phyloP scores from a whole-genome alignment of 2,113 vertebrate genomes.

The Phycodurus eques region DNA sequence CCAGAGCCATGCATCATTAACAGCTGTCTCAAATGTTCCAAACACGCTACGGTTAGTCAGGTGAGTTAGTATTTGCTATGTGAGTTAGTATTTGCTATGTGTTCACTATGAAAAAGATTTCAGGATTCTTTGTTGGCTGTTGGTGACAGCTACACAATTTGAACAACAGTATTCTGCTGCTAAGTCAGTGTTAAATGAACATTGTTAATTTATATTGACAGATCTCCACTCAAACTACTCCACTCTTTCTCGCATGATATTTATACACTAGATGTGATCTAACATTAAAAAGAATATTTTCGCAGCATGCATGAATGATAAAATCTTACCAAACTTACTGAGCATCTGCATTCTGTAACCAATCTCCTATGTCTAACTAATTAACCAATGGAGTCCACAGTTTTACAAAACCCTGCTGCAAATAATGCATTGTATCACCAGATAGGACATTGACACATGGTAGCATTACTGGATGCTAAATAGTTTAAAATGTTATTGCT shows the following conservation, averaged over 20 bases:
- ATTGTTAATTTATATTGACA: background rate
- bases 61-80: background rate
- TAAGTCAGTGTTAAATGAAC: background rate
- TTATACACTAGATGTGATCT: background rate
- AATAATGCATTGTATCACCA: background rate
- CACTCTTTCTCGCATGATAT: background rate
- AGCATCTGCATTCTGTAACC: background rate
- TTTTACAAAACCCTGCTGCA: background rate
- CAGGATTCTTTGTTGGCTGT: background rate
- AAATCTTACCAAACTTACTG: background rate
- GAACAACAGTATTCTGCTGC: background rate
- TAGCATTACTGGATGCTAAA: conserved; percentile 23
- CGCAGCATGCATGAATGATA: background rate
- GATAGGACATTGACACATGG: background rate
- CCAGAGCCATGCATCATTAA: background rate
- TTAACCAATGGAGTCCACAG: background rate
- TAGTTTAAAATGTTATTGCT: conserved; percentile 26
- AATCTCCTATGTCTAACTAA: background rate
- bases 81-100: background rate
- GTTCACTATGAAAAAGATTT: background rate
- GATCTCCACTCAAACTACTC: background rate
- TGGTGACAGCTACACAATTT: background rate
- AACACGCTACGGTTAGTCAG: background rate
- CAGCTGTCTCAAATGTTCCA: background rate
- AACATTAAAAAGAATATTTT: background rate